phyloP scores from a whole-genome alignment of 2,888 invertebrate genomes.

The Synanthedon andrenaeformis region DNA sequence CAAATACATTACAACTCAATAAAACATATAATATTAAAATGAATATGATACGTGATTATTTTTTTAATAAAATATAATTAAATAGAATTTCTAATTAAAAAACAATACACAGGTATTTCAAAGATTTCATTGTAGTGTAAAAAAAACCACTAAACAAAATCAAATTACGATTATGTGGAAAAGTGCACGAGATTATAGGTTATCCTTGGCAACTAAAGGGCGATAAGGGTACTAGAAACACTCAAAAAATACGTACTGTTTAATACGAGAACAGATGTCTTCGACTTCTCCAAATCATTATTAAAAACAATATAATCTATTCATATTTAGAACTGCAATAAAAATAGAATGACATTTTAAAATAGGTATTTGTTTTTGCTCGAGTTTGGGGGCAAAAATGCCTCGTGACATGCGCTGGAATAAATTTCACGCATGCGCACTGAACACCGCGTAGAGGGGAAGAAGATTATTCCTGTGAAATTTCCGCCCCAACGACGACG shows the following conservation, averaged over 20 bases:
- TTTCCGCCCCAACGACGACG: constrained; percentile 37
- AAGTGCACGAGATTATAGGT: constrained; percentile 11
- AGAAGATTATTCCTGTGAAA: constrained; percentile 50
- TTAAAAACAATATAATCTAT: constrained; percentile 1
- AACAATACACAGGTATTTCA: too few species aligned
- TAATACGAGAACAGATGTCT: constrained; percentile 1
- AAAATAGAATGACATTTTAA: constrained; percentile 14
- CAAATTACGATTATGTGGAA: neutral
- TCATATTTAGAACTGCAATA: constrained; percentile 6
- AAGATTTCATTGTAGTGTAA: neutral
- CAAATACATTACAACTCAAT: too few species aligned
- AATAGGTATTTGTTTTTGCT: constrained; percentile 35
- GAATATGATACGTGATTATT: too few species aligned
- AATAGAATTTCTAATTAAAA: too few species aligned
- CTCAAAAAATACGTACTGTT: neutral
- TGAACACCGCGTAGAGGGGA: constrained; percentile 12
- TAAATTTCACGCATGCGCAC: constrained; percentile 35
- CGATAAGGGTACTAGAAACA: neutral
- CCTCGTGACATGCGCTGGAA: constrained; percentile 41
- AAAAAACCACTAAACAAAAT: neutral
- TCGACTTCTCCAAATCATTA: neutral
- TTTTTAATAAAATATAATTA: too few species aligned
- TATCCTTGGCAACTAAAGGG: constrained; percentile 7
- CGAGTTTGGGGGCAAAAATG: constrained; percentile 5
- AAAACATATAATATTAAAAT: too few species aligned